A percentile compares a stretch with the other conserved stretches of the same genome.
Conservation (phyloP, 2,888 invertebrate species). For the Stegana nigrithorax region DNA sequence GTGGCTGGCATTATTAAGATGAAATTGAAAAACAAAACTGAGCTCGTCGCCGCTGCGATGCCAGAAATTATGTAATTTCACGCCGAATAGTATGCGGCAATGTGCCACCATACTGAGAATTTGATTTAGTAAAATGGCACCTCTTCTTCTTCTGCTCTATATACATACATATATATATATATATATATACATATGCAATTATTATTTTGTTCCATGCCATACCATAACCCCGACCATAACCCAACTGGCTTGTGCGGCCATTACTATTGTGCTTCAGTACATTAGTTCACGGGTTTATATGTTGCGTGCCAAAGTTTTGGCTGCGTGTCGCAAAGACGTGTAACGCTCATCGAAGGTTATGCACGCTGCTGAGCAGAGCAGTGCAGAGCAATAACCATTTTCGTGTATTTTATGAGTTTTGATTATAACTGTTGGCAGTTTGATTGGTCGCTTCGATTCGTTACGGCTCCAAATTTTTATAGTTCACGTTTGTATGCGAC, state of each 20-base stretch:
- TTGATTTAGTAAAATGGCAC: conserved; percentile 38
- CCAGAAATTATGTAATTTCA: conserved; percentile 49
- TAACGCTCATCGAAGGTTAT: neutral
- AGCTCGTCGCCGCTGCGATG: too few species aligned
- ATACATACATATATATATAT: too few species aligned
- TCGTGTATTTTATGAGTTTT: conserved; percentile 13
- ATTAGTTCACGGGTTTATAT: too few species aligned
- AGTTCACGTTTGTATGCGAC: too few species aligned
- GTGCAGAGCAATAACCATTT: conserved; percentile 14
- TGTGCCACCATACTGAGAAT: conserved; percentile 24
- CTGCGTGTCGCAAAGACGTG: conserved; percentile 5
- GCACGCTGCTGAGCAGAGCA: neutral
- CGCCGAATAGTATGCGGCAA: conserved; percentile 37
- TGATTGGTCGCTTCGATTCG: neutral
- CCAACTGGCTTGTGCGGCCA: neutral
- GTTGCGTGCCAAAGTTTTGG: too few species aligned
- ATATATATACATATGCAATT: conserved; percentile 15
- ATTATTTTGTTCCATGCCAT: conserved; percentile 14
- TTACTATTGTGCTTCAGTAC: too few species aligned
- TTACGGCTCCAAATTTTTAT: neutral
- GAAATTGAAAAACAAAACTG: conserved; percentile 53
- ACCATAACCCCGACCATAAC: conserved; percentile 2
- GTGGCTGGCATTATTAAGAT: conserved; percentile 47
- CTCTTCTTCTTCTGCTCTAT: too few species aligned
- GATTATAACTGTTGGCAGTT: conserved; percentile 14